Conservation (phyloP, 2,888 invertebrate species). For the Penaeus monodon region DNA sequence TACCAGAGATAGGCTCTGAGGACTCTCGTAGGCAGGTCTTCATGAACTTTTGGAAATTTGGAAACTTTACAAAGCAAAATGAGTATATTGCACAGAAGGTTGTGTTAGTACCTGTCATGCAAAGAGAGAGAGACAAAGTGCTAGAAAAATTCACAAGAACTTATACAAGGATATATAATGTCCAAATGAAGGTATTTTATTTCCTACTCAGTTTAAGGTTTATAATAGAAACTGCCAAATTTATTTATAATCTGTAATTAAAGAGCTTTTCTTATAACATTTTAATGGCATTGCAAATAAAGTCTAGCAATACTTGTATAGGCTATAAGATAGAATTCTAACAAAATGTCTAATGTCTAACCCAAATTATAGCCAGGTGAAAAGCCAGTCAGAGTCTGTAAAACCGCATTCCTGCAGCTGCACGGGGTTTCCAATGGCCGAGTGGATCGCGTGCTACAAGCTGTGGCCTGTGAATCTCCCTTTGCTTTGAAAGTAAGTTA, state of each 20-base stretch:
- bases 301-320: no score
- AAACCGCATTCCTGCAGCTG: constrained; percentile 45
- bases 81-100: constrained; percentile 41
- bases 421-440: constrained; percentile 53
- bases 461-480: constrained; percentile 44
- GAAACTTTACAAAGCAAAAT: constrained; percentile 47
- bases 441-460: constrained; percentile 47
- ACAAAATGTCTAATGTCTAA: no score
- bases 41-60: constrained; percentile 35
- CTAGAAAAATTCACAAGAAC: constrained; percentile 31
- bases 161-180: constrained; percentile 42
- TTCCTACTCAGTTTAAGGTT: no score
- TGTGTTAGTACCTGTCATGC: constrained; percentile 23
- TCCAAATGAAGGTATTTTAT: constrained; percentile 31
- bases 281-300: no score
- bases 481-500: constrained; percentile 44
- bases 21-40: constrained; percentile 15
- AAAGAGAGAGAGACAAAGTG: constrained; percentile 9
- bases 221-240: no score
- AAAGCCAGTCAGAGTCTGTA: constrained; percentile 44
- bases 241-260: no score
- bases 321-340: no score
- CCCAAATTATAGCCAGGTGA: constrained; percentile 4
- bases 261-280: no score
- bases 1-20: constrained; percentile 13